Evolutionary conservation across 1,140 invertebrate genomes (phyloP).

Genomic region (Venturia canescens): DNA sequence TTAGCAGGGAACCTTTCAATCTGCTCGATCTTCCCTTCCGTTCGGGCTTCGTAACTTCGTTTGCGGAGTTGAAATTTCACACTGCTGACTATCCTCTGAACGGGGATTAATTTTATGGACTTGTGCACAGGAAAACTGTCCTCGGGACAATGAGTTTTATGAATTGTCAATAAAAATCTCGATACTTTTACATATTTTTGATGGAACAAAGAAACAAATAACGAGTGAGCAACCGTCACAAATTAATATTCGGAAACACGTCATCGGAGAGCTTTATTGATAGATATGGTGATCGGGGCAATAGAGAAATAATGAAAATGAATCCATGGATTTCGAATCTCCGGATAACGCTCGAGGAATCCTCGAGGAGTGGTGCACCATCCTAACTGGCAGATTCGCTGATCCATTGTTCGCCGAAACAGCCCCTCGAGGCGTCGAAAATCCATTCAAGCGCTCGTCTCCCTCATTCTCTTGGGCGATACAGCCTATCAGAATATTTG

Average conservation of each 20-base stretch:
- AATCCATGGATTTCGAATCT: neutral
- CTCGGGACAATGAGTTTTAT: too few species aligned
- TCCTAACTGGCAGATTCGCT: constrained; percentile 12
- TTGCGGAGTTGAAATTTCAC: neutral
- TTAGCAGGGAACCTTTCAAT: neutral
- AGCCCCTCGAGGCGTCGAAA: constrained; percentile 18
- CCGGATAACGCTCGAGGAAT: constrained; percentile 2
- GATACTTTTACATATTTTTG: too few species aligned
- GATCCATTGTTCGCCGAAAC: constrained; percentile 10
- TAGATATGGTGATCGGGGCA: neutral
- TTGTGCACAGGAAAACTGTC: neutral
- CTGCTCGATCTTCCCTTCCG: neutral
- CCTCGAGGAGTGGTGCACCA: constrained; percentile 4
- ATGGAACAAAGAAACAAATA: too few species aligned
- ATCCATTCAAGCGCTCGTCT: neutral
- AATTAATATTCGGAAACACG: neutral
- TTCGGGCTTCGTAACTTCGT: neutral
- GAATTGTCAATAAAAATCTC: too few species aligned
- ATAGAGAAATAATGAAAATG: neutral
- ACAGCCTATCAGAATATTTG: constrained; percentile 17
- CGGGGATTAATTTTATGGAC: neutral
- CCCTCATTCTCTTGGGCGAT: neutral
- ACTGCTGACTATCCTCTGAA: neutral
- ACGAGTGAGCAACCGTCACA: too few species aligned
- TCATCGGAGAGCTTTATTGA: neutral